phyloP scores from a whole-genome alignment of 2,113 vertebrate genomes.

The Psettodes erumei region DNA sequence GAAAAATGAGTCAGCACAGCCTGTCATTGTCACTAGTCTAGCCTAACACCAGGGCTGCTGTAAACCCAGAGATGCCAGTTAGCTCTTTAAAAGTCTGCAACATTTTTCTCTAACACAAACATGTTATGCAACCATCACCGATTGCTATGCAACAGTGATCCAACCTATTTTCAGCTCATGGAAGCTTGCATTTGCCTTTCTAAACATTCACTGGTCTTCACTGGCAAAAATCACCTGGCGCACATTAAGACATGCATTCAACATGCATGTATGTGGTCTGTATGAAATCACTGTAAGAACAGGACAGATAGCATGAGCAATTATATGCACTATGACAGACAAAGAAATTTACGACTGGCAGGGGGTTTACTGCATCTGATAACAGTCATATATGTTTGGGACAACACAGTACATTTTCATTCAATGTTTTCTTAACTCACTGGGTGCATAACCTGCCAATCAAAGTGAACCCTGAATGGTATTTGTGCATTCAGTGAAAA shows the following conservation, averaged over 20 bases:
- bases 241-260: neutral
- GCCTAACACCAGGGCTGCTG: slow-evolving; percentile 47
- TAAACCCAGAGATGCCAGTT: slow-evolving; percentile 53
- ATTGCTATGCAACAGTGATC: slow-evolving; percentile 64
- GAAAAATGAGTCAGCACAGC: slow-evolving; percentile 69
- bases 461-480: neutral
- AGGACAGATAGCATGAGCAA: neutral
- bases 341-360: neutral
- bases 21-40: slow-evolving; percentile 60
- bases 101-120: slow-evolving; percentile 56
- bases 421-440: slow-evolving; percentile 15
- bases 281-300: neutral
- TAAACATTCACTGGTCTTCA: slow-evolving; percentile 28
- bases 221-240: slow-evolving; percentile 5
- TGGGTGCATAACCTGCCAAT: slow-evolving; percentile 11
- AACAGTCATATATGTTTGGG: neutral
- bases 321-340: neutral
- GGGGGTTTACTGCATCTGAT: neutral
- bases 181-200: slow-evolving; percentile 34
- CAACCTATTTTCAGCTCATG: slow-evolving; percentile 55
- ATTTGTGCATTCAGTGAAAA: too few species aligned
- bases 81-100: slow-evolving; percentile 54
- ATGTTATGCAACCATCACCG: slow-evolving; percentile 60
- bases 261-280: neutral
- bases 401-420: slow-evolving; percentile 9